Evolutionary conservation across 2,797 vertebrate genomes (phyloP).

Genomic region (Neomorphus geoffroyi): DNA sequence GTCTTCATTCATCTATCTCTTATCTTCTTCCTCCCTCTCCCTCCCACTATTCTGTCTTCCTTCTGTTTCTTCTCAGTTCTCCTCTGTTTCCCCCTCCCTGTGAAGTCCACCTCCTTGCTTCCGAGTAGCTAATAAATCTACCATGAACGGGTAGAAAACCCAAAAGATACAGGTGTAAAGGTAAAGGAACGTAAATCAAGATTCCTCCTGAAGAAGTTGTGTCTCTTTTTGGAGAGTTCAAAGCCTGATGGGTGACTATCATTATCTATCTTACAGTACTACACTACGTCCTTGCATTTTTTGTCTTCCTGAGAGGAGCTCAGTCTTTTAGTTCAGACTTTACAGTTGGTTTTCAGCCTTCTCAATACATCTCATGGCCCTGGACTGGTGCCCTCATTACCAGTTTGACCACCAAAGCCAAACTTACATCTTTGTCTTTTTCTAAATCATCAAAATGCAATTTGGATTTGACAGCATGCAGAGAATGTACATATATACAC

Average conservation of each 20-base stretch:
- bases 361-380: not conserved
- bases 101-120: constrained; percentile 15
- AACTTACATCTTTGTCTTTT: not conserved
- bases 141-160: not conserved
- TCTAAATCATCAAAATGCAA: not conserved
- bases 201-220: not conserved
- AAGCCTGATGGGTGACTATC: constrained; percentile 47
- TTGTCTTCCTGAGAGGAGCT: not conserved
- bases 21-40: constrained; percentile 39
- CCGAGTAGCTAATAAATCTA: constrained; percentile 69
- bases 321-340: not conserved
- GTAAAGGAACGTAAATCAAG: constrained; percentile 16
- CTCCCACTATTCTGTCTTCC: constrained; percentile 48
- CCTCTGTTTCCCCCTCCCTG: constrained; percentile 2
- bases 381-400: not conserved
- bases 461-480: not conserved
- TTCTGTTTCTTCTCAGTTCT: constrained; percentile 35
- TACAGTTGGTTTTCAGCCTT: not conserved
- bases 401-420: not conserved
- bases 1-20: constrained; percentile 60
- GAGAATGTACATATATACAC: not conserved
- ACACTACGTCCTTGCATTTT: not conserved
- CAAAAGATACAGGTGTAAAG: constrained; percentile 41
- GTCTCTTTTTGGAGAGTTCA: not conserved
- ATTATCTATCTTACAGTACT: not conserved